Evolutionary conservation across 2,888 invertebrate genomes (phyloP), one percentile per base, ranked within the genome.

Genomic region (Cyaniris semiargus): DNA sequence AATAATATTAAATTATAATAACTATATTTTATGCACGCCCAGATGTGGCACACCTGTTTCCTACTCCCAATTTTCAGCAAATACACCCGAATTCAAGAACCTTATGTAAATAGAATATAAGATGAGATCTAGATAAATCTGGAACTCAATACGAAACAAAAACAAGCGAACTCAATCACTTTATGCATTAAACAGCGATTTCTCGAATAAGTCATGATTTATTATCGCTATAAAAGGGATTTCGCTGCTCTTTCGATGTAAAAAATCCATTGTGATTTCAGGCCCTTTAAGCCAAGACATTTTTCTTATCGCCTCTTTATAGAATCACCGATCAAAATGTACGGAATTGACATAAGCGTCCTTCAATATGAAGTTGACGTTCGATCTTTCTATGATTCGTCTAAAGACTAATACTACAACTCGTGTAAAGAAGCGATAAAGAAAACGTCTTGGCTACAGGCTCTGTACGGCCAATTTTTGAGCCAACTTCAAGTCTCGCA

Each of bases 401-500:
- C n/a, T n/a, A n/a, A n/a, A n/a, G n/a, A n/a, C n/a, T n/a, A n/a
- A n/a, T n/a, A n/a, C n/a, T n/a, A n/a, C n/a, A n/a, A n/a, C n/a
- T n/a, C n/a, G n/a, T n/a, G n/a, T n/a, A n/a, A n/a, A n/a, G n/a
- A n/a, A n/a, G n/a, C n/a, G n/a, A n/a, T n/a, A n/a, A n/a, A n/a
- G n/a, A n/a, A n/a, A n/a, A n/a, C n/a, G 44, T 44, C 44, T 13
- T 44, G 44, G 3, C 44, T 44, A 10, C 44, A 44, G 44, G 44
- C 44, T 44, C 10, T 8, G 88, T 88, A 89, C 87, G 85, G 88
- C 86, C 89, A 90, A 89, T 90, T 90, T 89, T 87, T 85, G 81
- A 82, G 85, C 86, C 74, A 87, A 88, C 86, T 87, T 85, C 86
- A 86, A 89, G 87, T 85, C 90, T 87, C 90, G 76, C 80, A 88